phyloP scores from a whole-genome alignment of 1,140 invertebrate genomes.

The Drosophila grimshawi region DNA sequence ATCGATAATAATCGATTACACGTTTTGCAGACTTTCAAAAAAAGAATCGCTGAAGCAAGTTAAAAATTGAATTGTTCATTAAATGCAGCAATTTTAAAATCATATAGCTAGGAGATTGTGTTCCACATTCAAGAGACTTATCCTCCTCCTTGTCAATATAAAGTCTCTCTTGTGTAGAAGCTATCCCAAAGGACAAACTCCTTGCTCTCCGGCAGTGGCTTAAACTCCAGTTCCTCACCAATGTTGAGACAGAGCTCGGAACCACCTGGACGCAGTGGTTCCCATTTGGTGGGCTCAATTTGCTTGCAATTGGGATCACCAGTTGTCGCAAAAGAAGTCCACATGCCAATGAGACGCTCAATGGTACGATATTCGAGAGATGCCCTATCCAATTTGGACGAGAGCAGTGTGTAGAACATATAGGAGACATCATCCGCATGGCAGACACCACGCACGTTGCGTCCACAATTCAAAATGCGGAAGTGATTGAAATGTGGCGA shows the following conservation, averaged over 20 bases:
- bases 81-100: not conserved
- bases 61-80: not conserved
- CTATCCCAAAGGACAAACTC: conserved; percentile 84
- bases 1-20: too few species aligned
- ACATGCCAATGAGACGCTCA: conserved; percentile 78
- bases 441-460: conserved; percentile 78
- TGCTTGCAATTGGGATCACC: conserved; percentile 72
- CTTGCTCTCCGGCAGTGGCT: conserved; percentile 83
- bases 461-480: conserved; percentile 68
- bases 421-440: conserved; percentile 89
- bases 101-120: not conserved
- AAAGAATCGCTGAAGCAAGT: too few species aligned
- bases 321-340: conserved; percentile 82
- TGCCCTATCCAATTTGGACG: conserved; percentile 74
- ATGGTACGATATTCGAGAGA: conserved; percentile 78
- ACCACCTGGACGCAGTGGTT: conserved; percentile 56
- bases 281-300: conserved; percentile 60
- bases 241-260: conserved; percentile 83
- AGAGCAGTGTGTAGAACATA: conserved; percentile 85
- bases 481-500: conserved; percentile 69
- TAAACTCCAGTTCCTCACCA: conserved; percentile 70
- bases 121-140: not conserved
- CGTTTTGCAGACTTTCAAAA: too few species aligned
- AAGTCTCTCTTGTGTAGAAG: conserved; percentile 68
- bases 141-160: conserved; percentile 35